Evolutionary conservation across 2,888 invertebrate genomes (phyloP), one percentile per base, ranked within the genome.

Genomic region (Resseliella maxima): DNA sequence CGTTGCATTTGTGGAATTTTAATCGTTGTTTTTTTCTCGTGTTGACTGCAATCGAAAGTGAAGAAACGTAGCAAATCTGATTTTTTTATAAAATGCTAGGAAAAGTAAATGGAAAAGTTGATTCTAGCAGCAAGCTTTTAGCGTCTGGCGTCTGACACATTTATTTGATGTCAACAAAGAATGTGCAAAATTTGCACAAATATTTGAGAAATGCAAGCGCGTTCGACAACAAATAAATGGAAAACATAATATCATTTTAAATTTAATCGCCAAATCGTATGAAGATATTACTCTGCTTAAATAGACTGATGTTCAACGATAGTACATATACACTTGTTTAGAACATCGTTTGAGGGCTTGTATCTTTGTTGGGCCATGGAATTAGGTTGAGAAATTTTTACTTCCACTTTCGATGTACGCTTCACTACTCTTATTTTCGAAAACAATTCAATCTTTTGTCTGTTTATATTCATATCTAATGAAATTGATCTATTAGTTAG

Each of bases 1-100:
- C 72, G 72, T 72, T 72, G 72, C 72, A 72, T 72, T 72, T 72
- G 72, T 72, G 72, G 72, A 72, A 72, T 72, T 72, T 72, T 72
- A 72, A 72, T 72, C 72, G 72, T 72, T 27, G 72, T 15, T 27
- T 10, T 31, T 72, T 72, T 72, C 12, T 72, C 15, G 31, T 59
- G 59, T 50, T 24, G 27, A 59, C 5, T 59, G 72, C 31, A 72
- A 72, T 35, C 72, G 72, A 72, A 72, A 72, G 72, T 72, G 72
- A 72, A 72, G 72, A 72, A 72, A 72, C 72, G 27, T 18, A 72
- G 72, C 35, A 31, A 18, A 72, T 31, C 72, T 72, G 72, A 72
- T 72, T 72, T 72, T 15, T 72, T 72, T 72, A 72, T 27, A 27
- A 59, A 59, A 59, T 72, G 15, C 1, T 35, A 72, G 35, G 31